Base-by-base conservation (phyloP, 2,888 invertebrate genomes). In the Schizotus pectinicornis region DNA sequence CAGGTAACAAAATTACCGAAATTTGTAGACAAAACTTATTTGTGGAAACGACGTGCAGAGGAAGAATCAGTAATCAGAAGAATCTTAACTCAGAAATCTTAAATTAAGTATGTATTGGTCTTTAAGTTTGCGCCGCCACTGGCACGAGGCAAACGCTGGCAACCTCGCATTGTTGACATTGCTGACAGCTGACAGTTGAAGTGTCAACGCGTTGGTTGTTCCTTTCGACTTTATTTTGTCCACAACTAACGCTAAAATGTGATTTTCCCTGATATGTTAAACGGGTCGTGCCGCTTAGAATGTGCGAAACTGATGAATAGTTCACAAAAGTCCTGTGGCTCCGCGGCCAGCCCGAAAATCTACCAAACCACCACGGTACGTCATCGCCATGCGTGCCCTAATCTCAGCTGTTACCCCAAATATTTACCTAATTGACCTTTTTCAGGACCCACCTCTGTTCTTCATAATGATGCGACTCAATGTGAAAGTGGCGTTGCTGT, bases 391-490 rank as follows among this genome's bases (percentile, higher is more conserved):
- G 12, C 7, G 11, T 12, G 9, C 7, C 37, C 12, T 35, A 11
- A 34, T 46, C 8, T 46, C 14, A 34, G 14, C 38, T 30, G 7
- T 14, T 48, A 39, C 9, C 12, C 3, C 39, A 8, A 39, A 39
- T 39, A 11, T 13, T 11, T 11, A 8, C 14, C 2, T 11, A 12
- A 8, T 39, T 38, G 3, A 9, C 34, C 5, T 41, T 48, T 77
- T 78, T 51, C 58, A 80, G 80, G 78, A 76, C 57, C 79, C 78
- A 45, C 79, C 79, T 56, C 69, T 80, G 74, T 81, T 80, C 70
- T 81, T 79, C 74, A 85, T 89, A 83, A 88, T 90, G 84, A 85
- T 91, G 86, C 86, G 92, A 68, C 80, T 92, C 72, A 92, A 92
- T 79, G 83, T 92, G 78, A 92, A 92, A 80, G 82, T 88, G 73